These are phyloP conservation scores for Trididemnum clinides DNA, from an alignment of 23 tunicate species.

Conservation along the genomic window DNA sequence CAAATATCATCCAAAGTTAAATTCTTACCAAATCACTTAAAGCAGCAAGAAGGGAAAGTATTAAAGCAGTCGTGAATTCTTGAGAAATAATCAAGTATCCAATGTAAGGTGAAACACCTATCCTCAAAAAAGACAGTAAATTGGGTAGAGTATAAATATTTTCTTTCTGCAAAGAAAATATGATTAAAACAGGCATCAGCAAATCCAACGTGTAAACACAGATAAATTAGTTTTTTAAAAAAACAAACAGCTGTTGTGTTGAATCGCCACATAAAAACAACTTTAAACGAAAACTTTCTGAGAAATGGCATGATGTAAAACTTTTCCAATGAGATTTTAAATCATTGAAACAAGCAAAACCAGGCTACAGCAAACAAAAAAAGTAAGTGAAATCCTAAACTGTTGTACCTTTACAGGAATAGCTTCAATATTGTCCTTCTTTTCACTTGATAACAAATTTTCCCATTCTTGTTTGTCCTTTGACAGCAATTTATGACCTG, in stretches of 20 bases:
- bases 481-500: no score
- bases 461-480: conserved; percentile 57
- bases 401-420: conserved; percentile 61
- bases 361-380: no score
- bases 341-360: no score
- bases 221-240: no score
- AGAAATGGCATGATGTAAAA: no score
- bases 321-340: no score
- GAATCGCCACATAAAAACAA: no score
- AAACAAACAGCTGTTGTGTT: no score
- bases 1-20: no score
- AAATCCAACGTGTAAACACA: no score
- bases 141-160: conserved; percentile 87
- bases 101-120: conserved; percentile 67
- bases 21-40: conserved; percentile 72
- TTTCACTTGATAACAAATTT: conserved; percentile 64
- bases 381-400: neutral
- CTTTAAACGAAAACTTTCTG: no score
- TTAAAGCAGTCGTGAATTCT: conserved; percentile 47
- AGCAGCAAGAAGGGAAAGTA: conserved; percentile 47
- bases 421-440: conserved; percentile 43
- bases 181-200: no score
- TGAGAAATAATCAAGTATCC: conserved; percentile 51
- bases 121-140: conserved; percentile 48
- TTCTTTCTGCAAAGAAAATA: conserved; percentile 50